A percentile compares a stretch with the other conserved stretches of the same genome.
phyloP scores from a whole-genome alignment of 2,888 invertebrate species.

The Stenoptilia bipunctidactyla region DNA sequence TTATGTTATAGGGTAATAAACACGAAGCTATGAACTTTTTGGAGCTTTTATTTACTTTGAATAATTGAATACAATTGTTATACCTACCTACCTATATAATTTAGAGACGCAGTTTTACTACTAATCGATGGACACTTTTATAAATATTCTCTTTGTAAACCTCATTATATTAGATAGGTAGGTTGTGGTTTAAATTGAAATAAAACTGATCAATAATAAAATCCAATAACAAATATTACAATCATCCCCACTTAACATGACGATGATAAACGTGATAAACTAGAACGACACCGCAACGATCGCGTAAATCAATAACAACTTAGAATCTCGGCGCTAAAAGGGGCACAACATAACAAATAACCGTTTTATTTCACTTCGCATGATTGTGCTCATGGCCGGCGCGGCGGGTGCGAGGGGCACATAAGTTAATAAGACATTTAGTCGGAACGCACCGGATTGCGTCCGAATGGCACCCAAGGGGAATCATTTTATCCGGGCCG shows the following conservation, averaged over 20 bases:
- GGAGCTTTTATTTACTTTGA: too few species aligned
- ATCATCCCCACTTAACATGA: too few species aligned
- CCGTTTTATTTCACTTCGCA: slow-evolving; percentile 72
- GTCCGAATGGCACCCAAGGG: slow-evolving; percentile 79
- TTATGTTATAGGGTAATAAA: slow-evolving; percentile 7
- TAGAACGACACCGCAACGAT: slow-evolving; percentile 38
- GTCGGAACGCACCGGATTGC: slow-evolving; percentile 72
- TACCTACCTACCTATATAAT: too few species aligned
- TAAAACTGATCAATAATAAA: not conserved
- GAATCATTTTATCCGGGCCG: slow-evolving; percentile 78
- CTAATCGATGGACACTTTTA: too few species aligned
- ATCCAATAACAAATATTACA: slow-evolving; percentile 15
- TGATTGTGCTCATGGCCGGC: slow-evolving; percentile 66
- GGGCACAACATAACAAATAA: slow-evolving; percentile 67
- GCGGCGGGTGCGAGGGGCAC: slow-evolving; percentile 43
- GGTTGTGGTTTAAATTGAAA: not conserved
- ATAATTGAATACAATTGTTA: too few species aligned
- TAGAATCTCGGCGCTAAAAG: slow-evolving; percentile 48
- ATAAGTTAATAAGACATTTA: slow-evolving; percentile 72
- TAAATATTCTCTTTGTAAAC: not conserved
- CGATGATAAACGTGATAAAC: slow-evolving; percentile 7
- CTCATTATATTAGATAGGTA: not conserved
- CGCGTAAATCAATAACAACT: slow-evolving; percentile 46
- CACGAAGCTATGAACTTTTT: slow-evolving; percentile 12
- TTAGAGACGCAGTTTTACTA: too few species aligned